Evolutionary conservation across 2,113 vertebrate genomes (phyloP).

Genomic region (Vulpes ferrilata): DNA sequence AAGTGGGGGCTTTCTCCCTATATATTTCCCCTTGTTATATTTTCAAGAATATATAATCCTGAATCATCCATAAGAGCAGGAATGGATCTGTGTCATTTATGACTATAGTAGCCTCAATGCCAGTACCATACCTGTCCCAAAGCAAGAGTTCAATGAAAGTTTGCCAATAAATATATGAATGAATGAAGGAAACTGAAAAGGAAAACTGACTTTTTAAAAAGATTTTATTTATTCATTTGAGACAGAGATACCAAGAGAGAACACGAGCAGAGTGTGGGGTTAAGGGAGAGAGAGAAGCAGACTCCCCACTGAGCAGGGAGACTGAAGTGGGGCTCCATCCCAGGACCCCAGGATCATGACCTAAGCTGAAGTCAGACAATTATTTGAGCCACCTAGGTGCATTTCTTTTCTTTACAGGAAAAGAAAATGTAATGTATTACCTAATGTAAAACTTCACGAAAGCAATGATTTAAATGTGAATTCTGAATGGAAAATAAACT

Average conservation of each 20-base stretch:
- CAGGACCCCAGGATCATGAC: no score
- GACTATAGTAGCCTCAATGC: not conserved
- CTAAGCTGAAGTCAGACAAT: no score
- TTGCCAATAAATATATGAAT: not conserved
- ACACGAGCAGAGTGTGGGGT: no score
- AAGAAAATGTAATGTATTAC: conserved; percentile 2
- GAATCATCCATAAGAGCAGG: not conserved
- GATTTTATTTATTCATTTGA: no score
- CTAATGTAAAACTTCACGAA: not conserved
- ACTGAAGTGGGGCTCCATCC: no score
- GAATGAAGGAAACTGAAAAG: not conserved
- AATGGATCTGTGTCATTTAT: not conserved
- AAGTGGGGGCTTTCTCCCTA: not conserved
- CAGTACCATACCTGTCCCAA: not conserved
- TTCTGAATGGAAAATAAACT: not conserved
- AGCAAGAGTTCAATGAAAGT: not conserved
- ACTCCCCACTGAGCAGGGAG: no score
- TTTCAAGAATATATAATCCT: not conserved
- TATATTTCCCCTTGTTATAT: not conserved
- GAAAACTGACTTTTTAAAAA: not conserved
- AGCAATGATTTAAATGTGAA: not conserved
- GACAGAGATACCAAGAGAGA: no score
- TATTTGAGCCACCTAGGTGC: no score
- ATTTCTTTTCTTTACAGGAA: not conserved
- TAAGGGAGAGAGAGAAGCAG: no score